Conservation (phyloP, 2,113 vertebrate species). For the Tiliqua scincoides region DNA sequence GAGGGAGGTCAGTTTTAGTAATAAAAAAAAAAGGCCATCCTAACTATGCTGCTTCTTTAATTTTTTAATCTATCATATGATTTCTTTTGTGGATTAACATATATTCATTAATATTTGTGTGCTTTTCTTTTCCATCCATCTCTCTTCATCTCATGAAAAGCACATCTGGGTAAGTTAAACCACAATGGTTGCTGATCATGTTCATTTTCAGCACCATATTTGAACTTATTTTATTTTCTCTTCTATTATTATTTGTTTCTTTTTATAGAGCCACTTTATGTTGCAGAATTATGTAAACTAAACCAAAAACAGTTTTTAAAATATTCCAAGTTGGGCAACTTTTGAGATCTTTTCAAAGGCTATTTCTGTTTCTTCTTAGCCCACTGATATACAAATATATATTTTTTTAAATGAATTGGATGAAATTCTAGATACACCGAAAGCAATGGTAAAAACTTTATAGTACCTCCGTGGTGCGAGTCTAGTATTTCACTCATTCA, state of each 20-base stretch:
- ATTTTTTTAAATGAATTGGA: neutral
- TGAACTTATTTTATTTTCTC: conserved; percentile 64
- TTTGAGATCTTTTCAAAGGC: neutral
- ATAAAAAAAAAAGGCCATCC: conserved; percentile 31
- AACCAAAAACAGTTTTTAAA: neutral
- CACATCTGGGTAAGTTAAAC: conserved; percentile 89
- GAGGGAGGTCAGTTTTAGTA: conserved; percentile 31
- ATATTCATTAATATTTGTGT: conserved; percentile 92
- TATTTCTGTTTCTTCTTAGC: neutral
- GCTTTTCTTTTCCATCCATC: conserved; percentile 92
- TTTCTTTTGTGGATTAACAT: conserved; percentile 69
- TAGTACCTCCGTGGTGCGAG: neutral
- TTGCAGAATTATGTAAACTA: conserved; percentile 26
- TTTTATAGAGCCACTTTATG: conserved; percentile 49
- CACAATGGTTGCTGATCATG: conserved; percentile 82
- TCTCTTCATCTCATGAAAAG: conserved; percentile 91
- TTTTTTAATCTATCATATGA: conserved; percentile 69
- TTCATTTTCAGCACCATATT: conserved; percentile 82
- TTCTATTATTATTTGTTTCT: conserved; percentile 38
- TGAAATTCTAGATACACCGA: neutral
- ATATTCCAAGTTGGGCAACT: conserved; percentile 21
- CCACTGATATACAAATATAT: neutral
- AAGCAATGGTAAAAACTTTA: conserved; percentile 3
- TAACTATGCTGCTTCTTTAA: conserved; percentile 57
- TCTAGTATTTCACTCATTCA: neutral